Evolutionary conservation across 53 echinoderm and acorn worm genomes (phyloP), one percentile per base, ranked within the genome.

Genomic region (Apostichopus leukothele): DNA sequence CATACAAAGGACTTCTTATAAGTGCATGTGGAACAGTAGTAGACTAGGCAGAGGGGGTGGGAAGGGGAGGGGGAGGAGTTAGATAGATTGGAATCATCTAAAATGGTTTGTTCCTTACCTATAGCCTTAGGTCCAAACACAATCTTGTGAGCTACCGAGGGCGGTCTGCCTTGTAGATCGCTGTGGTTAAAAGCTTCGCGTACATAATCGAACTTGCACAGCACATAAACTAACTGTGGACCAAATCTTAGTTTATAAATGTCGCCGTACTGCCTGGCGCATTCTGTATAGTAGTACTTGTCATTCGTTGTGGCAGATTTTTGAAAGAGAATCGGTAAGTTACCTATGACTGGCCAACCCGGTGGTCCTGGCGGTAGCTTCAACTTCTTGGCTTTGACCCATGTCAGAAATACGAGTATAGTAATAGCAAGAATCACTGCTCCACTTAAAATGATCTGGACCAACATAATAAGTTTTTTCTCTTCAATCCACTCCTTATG

Each of bases 131-230:
- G 23, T 22, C 85, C 67, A 26, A 83, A 83, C 11, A 85, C 67
- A 4, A 61, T 85, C 25, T 21, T 67, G 60, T 85, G 39, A 7
- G 85, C 85, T 13, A 51, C 63, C 13, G 61, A 57, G 14, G 67
- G 39, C 50, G 16, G 66, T 9, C 67, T 85, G 18, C 68, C 85
- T 50, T 85, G 85, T 21, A 85, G 19, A 14, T 67, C 67, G 67
- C 85, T 85, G 18, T 85, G 85, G 67, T 23, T 66, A 27, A 85
- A 85, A 5, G 27, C 67, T 67, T 85, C 66, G 6, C 67, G 85
- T 12, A 85, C 85, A 60, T 66, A 39, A 22, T 85, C 50, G 13
- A 27, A 50, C 6, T 85, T 85, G 67, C 23, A 14, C 5, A 85
- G 85, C 5, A 85, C 85, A 67, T 66, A 85, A 19, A 85, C 21